phyloP scores from a whole-genome alignment of 2,797 vertebrate genomes.

The Sternarchorhynchus goeldii region DNA sequence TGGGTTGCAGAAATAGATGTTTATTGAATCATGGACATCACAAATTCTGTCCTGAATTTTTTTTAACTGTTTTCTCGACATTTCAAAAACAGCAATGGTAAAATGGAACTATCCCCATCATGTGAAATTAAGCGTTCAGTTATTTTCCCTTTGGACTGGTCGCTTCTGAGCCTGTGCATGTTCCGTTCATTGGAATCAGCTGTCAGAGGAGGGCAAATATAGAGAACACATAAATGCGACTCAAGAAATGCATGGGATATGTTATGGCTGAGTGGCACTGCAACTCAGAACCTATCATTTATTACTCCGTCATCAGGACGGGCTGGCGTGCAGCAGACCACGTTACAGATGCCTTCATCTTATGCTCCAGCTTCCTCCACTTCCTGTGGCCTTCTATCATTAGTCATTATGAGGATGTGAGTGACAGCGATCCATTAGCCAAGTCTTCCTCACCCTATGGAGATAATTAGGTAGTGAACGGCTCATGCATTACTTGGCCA shows the following conservation, averaged over 20 bases:
- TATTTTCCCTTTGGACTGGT: neutral
- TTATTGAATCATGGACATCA: too few species aligned
- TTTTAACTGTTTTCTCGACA: too few species aligned
- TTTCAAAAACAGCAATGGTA: too few species aligned
- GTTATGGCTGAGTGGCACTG: neutral
- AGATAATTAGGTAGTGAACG: constrained; percentile 44
- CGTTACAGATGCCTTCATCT: neutral
- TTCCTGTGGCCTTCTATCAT: constrained; percentile 31
- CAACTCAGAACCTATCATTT: neutral
- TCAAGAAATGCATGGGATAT: neutral
- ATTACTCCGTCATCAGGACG: constrained; percentile 6
- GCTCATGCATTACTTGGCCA: constrained; percentile 28
- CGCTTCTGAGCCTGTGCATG: neutral
- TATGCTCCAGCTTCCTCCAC: constrained; percentile 19
- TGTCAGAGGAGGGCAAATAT: neutral
- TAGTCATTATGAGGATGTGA: constrained; percentile 9
- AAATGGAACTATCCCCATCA: too few species aligned
- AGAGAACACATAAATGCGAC: constrained; percentile 8
- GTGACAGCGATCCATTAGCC: constrained; percentile 16
- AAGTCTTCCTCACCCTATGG: constrained; percentile 8
- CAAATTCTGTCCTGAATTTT: too few species aligned
- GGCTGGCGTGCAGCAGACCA: neutral
- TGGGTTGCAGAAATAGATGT: too few species aligned
- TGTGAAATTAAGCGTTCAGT: too few species aligned
- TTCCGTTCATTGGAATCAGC: neutral